These are phyloP conservation scores for Ridgeia piscesae DNA, from an alignment of 1,140 invertebrate genomes.

Conservation along the genomic window DNA sequence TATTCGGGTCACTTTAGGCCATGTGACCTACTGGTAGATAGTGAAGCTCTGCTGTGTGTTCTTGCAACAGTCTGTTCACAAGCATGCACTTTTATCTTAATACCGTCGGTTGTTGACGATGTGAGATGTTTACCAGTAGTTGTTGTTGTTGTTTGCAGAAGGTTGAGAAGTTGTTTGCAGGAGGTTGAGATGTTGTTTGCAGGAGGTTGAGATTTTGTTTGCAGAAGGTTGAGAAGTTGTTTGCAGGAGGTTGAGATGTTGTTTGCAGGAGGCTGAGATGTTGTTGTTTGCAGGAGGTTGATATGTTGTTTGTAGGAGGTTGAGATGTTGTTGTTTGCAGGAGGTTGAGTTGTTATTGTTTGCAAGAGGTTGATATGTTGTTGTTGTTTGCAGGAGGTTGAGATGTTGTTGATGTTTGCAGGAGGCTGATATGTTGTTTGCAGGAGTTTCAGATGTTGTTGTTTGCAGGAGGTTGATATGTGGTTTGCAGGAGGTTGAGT, in stretches of 20 bases:
- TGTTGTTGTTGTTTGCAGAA: background rate
- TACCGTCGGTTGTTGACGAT: background rate
- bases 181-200: constrained; percentile 59
- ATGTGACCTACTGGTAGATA: background rate
- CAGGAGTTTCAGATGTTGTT: no score
- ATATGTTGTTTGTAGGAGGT: no score
- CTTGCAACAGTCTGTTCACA: background rate
- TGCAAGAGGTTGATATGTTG: no score
- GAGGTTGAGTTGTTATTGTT: no score
- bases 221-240: constrained; percentile 58
- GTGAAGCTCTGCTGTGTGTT: background rate
- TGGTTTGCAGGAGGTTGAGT: no score
- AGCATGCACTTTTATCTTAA: background rate
- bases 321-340: no score
- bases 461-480: no score
- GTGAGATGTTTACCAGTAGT: background rate
- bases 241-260: constrained; percentile 59
- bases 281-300: no score
- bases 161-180: constrained; percentile 34
- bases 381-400: no score
- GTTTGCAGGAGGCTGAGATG: constrained; percentile 60
- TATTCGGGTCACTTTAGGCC: background rate
- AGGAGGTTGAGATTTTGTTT: no score
- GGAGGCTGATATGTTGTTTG: no score
- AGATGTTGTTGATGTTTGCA: no score